Evolutionary conservation across 2,797 vertebrate genomes (phyloP).

Genomic region (Premnoplex brunnescens): DNA sequence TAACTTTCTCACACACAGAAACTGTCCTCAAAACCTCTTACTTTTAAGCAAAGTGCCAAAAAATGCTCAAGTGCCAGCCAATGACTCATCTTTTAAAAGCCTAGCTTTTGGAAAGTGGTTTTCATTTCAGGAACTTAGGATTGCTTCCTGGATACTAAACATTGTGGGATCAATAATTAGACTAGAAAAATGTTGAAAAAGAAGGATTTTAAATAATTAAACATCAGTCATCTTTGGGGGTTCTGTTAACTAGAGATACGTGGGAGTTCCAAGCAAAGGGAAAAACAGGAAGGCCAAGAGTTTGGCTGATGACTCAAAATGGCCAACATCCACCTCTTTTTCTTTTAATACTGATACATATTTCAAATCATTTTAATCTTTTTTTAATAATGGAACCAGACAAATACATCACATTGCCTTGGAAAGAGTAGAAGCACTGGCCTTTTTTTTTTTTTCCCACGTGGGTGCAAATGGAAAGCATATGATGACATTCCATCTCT

Average conservation of each 20-base stretch:
- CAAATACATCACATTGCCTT: slow-evolving; percentile 30
- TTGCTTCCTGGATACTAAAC: slow-evolving; percentile 74
- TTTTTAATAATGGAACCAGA: slow-evolving; percentile 49
- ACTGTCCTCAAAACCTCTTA: slow-evolving; percentile 62
- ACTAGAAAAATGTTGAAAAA: slow-evolving; percentile 52
- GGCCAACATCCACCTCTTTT: not conserved
- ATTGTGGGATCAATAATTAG: slow-evolving; percentile 62
- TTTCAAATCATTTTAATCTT: slow-evolving; percentile 23
- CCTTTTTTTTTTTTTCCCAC: not conserved
- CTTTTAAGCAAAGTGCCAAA: slow-evolving; percentile 64
- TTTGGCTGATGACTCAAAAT: slow-evolving; percentile 29
- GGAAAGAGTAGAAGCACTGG: slow-evolving; percentile 13
- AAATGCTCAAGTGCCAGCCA: slow-evolving; percentile 55
- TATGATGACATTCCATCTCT: slow-evolving; percentile 4
- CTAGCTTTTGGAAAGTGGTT: slow-evolving; percentile 62
- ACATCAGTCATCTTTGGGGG: not conserved
- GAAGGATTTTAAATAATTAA: slow-evolving; percentile 48
- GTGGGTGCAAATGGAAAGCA: slow-evolving; percentile 26
- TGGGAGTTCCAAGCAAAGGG: not conserved
- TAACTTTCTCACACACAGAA: slow-evolving; percentile 58
- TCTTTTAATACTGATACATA: not conserved
- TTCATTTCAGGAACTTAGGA: slow-evolving; percentile 71
- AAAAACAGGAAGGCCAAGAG: not conserved
- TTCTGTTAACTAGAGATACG: not conserved
- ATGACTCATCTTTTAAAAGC: slow-evolving; percentile 69